phyloP scores from a whole-genome alignment of 2,888 invertebrate species.

The Machimus atricapillus region DNA sequence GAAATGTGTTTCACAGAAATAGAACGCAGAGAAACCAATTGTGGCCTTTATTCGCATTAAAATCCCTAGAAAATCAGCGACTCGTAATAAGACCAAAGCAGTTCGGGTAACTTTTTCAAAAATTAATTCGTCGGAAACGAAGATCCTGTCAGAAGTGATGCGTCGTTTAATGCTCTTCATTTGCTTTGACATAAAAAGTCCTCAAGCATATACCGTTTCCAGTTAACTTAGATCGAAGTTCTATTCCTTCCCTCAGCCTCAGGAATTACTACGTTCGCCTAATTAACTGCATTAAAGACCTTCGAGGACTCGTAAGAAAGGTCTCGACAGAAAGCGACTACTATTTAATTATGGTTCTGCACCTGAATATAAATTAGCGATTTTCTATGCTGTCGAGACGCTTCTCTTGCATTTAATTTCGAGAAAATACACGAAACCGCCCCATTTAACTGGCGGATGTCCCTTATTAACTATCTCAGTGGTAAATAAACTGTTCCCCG shows the following conservation, averaged over 20 bases:
- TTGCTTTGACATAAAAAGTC: neutral
- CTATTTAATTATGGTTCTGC: neutral
- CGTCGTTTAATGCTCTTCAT: neutral
- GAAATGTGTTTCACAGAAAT: neutral
- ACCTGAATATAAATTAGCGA: neutral
- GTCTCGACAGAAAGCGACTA: neutral
- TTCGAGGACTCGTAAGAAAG: neutral
- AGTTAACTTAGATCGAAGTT: neutral
- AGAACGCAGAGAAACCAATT: neutral
- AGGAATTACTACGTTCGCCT: neutral
- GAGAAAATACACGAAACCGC: neutral
- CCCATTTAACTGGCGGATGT: neutral
- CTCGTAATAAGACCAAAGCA: neutral
- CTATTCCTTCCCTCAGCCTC: neutral
- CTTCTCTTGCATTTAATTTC: neutral
- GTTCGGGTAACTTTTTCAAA: neutral
- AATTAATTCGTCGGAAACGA: neutral
- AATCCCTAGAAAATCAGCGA: neutral
- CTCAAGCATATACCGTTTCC: neutral
- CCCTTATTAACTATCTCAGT: neutral
- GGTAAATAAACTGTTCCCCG: neutral
- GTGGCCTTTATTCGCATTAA: neutral
- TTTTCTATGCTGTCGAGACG: neutral
- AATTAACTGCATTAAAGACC: neutral
- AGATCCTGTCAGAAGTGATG: neutral